Conservation (phyloP, 2,113 vertebrate species). For the Hemiscyllium ocellatum region DNA sequence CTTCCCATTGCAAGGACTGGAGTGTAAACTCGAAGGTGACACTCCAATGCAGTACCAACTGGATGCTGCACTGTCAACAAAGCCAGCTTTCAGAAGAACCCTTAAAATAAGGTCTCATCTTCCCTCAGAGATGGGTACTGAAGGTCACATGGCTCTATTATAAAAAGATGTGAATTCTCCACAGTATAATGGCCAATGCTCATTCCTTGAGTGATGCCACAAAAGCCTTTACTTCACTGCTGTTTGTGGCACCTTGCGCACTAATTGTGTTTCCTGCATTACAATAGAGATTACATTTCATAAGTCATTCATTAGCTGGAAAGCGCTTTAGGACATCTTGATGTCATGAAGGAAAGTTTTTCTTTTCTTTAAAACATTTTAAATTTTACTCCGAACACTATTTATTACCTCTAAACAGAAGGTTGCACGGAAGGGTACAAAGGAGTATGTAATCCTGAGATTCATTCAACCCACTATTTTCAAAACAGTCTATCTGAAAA, state of each 20-base stretch:
- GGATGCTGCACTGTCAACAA: neutral
- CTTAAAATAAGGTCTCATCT: neutral
- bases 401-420: neutral
- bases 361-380: neutral
- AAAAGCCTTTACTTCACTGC: neutral
- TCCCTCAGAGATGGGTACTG: neutral
- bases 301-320: neutral
- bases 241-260: neutral
- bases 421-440: neutral
- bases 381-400: neutral
- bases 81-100: neutral
- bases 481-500: neutral
- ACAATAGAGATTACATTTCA: neutral
- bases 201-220: neutral
- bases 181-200: neutral
- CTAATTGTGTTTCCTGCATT: neutral
- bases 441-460: neutral
- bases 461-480: neutral
- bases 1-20: neutral
- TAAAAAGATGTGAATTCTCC: neutral
- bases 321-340: neutral
- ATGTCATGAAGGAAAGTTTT: neutral
- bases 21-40: neutral
- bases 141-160: neutral
- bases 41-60: neutral